Conservation (phyloP, 2,888 invertebrate species). For the Rotaria socialis region DNA sequence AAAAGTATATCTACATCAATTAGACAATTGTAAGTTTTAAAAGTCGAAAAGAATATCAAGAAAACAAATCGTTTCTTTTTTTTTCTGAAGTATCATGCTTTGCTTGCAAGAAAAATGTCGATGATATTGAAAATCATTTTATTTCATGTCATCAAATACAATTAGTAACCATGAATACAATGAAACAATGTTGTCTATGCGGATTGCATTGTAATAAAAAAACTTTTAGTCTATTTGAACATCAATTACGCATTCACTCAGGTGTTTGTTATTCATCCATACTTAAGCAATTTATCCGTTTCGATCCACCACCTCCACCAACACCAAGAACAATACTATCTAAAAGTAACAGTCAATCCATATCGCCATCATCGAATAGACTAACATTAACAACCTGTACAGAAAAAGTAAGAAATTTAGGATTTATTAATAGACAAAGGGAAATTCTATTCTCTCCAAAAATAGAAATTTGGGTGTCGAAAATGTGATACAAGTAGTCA, state of each 20-base stretch:
- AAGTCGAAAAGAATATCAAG: neutral
- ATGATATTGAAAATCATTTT: neutral
- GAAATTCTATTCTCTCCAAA: too few species aligned
- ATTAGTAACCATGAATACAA: neutral
- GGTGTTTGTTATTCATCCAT: neutral
- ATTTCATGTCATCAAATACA: neutral
- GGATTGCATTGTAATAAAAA: neutral
- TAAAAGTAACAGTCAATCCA: neutral
- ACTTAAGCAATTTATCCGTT: constrained; percentile 16
- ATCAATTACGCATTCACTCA: neutral
- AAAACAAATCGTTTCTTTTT: neutral
- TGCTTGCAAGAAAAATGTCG: neutral
- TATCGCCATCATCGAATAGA: neutral
- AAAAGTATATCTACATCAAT: neutral
- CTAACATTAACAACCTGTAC: neutral
- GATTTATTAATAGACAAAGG: too few species aligned
- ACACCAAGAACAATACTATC: neutral
- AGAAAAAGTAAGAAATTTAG: neutral
- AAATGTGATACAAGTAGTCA: constrained; percentile 15
- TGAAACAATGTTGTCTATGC: neutral
- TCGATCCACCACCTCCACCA: neutral
- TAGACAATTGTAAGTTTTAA: neutral
- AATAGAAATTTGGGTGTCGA: constrained; percentile 20
- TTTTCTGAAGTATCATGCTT: neutral
- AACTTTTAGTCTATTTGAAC: neutral